Evolutionary conservation across 2,888 invertebrate species (phyloP), one percentile per base, ranked within the genome.

Genomic region (Eupeodes luniger): DNA sequence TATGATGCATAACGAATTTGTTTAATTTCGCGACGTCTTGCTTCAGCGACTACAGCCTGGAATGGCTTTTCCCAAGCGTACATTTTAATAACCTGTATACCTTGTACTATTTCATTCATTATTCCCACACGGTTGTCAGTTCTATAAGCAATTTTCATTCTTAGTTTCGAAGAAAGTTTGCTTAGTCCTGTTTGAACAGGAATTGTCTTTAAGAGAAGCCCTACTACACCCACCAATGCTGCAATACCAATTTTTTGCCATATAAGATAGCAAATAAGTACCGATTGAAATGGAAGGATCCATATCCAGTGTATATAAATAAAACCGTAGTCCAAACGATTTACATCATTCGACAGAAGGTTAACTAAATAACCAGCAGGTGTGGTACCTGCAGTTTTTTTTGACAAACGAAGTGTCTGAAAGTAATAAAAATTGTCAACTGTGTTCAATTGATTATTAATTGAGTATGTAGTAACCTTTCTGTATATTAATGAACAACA

Each of bases 71-170:
- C 99, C 97, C 99, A 99, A 4, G 98, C 97, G 92, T 98, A 99
- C 98, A 99, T 98, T 95, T 99, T 99, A 90, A 99, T 97, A 3
- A 98, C 98, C 94, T 98, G 96, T 94, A 99, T 98, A 67, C 98
- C 99, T 81, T 96, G 95, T 89, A 99, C 96, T 90, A 99, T 96
- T 95, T 99, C 99, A 92, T 97, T 98, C 98, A 99, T 99, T 69
- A 98, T 95, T 75, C 98, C 95, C 59, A 99, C 97, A 89, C 99
- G 95, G 91, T 97, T 96, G 93, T 99, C 99, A 0, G 98, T 98
- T 92, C 96, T 95, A 88, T 95, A 94, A 0, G 99, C 98, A 0
- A 98, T 98, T 91, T 96, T 96, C 92, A 96, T 95, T 89, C 99
- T 95, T 10, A 94, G 89, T 64, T 91, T 91, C 1, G 94, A 93